Evolutionary conservation across 2,113 vertebrate genomes (phyloP).

Genomic region (Hystrix cristata): DNA sequence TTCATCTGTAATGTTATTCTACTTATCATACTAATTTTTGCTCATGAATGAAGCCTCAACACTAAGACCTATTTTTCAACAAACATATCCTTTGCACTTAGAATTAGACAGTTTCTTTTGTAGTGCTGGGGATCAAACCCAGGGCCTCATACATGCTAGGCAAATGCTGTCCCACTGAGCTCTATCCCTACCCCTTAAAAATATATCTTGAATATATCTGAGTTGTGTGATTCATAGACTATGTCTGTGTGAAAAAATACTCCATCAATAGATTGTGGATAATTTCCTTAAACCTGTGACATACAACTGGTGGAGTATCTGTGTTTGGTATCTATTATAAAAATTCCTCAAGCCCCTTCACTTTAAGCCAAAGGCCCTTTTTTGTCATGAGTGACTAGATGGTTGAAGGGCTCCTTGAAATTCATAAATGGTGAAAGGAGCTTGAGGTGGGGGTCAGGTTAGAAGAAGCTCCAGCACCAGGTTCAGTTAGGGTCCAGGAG

Average conservation of each 20-base stretch:
- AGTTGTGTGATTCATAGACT: not conserved
- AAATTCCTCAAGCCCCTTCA: not conserved
- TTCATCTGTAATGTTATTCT: not conserved
- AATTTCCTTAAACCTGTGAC: not conserved
- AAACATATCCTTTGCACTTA: not conserved
- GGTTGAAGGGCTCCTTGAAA: not conserved
- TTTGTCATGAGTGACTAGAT: not conserved
- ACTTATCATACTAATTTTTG: not conserved
- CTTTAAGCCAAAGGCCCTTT: not conserved
- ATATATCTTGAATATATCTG: not conserved
- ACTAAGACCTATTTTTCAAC: not conserved
- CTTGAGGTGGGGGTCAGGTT: not conserved
- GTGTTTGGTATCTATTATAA: not conserved
- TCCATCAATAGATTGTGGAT: not conserved
- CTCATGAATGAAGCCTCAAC: not conserved
- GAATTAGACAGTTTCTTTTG: conserved; percentile 1
- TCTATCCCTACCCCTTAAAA: not conserved
- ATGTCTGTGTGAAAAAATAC: not conserved
- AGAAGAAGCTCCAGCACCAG: not conserved
- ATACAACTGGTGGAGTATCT: not conserved
- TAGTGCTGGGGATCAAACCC: too few species aligned
- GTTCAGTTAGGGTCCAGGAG: not conserved
- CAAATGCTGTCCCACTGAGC: not conserved
- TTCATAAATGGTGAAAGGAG: not conserved
- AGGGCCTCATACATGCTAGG: not conserved